Base-by-base conservation (phyloP, 92 coral and sea anemone species). In the Ricordea florida region DNA sequence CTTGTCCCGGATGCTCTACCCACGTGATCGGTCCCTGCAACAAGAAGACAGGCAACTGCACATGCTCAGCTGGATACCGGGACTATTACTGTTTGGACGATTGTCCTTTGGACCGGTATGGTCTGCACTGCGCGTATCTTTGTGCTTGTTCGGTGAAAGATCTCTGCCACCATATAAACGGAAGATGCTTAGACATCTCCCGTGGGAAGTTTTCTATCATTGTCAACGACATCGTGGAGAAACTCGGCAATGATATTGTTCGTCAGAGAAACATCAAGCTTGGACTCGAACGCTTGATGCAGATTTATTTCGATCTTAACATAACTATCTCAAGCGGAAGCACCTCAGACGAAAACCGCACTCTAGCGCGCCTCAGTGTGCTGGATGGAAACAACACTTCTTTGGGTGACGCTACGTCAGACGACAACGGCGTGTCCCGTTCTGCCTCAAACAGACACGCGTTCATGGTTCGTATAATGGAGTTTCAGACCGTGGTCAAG, bases 21-120 rank as follows among this genome's bases (percentile, higher is more conserved):
- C 99, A 92, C 79, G 97, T 89, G 76, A 83, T 66, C 15, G 96
- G 91, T 21, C 35, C 91, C 3, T 96, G 99, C 61, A 66, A 83
- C 64, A 92, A 96, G 79, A 76, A 81, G 21, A 80, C 86, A 62
- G 99, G 99, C 44, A 84, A 90, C 79, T 96, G 99, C 83, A 70
- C 89, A 35, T 96, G 99, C 72, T 66, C 89, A 38, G 63, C 83
- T 8, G 99, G 99, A 40, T 96, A 81, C 85, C 85, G 72, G 53
- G 93, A 96, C 10, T 90, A 91, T 89, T 66, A 78, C 27, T 96
- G 99, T 46, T 64, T 88, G 48, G 94, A 96, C 53, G 90, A 82
- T 58, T 92, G 99, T 72, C 57, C 66, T 5, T 73, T 92, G 49
- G 72, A 71, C 5, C 51, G 42, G 34, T 92, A 62, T 44, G 93